Percentiles rank a stretch among this genome's conserved stretches.
These are phyloP conservation scores for Brachyhypopomus occidentalis DNA, from an alignment of 2,113 vertebrate species.

Conservation along the genomic window DNA sequence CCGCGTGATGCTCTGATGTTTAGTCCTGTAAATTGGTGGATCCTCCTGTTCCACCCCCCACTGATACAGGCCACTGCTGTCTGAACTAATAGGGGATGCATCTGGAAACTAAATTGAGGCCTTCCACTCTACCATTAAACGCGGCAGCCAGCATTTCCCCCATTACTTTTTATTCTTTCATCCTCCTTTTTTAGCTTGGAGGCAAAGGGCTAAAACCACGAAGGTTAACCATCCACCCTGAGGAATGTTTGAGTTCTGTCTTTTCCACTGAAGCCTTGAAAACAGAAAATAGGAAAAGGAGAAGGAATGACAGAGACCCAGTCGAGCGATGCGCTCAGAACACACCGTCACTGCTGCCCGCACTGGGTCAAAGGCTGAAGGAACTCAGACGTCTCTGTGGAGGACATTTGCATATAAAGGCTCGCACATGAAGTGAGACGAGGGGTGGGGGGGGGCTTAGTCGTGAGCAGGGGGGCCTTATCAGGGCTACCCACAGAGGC, in stretches of 20 bases:
- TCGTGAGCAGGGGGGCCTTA: constrained; percentile 29
- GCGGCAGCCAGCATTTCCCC: constrained; percentile 70
- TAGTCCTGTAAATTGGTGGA: constrained; percentile 42
- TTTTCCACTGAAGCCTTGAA: constrained; percentile 30
- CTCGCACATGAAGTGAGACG: constrained; percentile 26
- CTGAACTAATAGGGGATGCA: constrained; percentile 67
- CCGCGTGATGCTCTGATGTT: constrained; percentile 42
- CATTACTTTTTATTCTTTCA: constrained; percentile 70
- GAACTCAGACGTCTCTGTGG: constrained; percentile 18
- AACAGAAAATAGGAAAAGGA: constrained; percentile 27
- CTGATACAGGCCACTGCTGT: constrained; percentile 45
- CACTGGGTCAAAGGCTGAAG: constrained; percentile 17
- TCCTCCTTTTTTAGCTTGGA: constrained; percentile 31
- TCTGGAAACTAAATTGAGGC: constrained; percentile 58
- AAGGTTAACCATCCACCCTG: constrained; percentile 62
- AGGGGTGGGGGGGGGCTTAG: background rate
- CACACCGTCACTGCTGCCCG: background rate
- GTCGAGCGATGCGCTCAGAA: constrained; percentile 26
- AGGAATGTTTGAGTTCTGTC: constrained; percentile 52
- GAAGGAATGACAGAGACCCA: constrained; percentile 33
- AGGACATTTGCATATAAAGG: constrained; percentile 54
- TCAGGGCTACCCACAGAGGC: constrained; percentile 38
- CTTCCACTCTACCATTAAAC: constrained; percentile 71
- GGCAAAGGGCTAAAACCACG: constrained; percentile 59
- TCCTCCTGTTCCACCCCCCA: background rate